Evolutionary conservation across 2,888 invertebrate genomes (phyloP).

Genomic region (Athetis lepigone): DNA sequence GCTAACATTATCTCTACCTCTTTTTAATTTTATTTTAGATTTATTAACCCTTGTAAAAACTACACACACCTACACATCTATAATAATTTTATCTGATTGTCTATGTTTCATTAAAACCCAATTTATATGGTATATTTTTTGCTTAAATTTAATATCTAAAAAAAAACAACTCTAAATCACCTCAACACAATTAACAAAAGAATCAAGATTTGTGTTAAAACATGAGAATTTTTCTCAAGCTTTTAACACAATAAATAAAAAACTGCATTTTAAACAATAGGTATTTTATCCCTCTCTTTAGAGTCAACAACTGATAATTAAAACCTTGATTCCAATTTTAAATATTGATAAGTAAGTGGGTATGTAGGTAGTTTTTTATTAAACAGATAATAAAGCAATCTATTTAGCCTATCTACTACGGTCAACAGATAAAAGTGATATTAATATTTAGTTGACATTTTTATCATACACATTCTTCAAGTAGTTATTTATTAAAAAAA

Average conservation of each 20-base stretch:
- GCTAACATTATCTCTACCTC: too few species aligned
- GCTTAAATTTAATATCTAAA: too few species aligned
- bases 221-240: conserved; percentile 19
- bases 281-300: neutral
- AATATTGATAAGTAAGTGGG: conserved; percentile 19
- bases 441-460: conserved; percentile 27
- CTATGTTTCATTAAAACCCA: too few species aligned
- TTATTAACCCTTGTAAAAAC: too few species aligned
- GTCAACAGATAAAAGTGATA: conserved; percentile 23
- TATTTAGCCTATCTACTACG: conserved; percentile 18
- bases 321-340: conserved; percentile 35
- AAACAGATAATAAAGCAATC: conserved; percentile 19
- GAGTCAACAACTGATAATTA: neutral
- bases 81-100: too few species aligned
- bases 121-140: too few species aligned
- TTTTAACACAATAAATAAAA: conserved; percentile 1
- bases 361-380: conserved; percentile 9
- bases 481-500: neutral
- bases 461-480: conserved; percentile 5
- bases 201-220: neutral
- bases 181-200: neutral
- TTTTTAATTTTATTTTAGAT: too few species aligned
- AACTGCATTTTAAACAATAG: neutral
- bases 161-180: neutral
- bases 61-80: too few species aligned